Conservation (phyloP, 2,888 invertebrate genomes). For the Microdon myrmicae region DNA sequence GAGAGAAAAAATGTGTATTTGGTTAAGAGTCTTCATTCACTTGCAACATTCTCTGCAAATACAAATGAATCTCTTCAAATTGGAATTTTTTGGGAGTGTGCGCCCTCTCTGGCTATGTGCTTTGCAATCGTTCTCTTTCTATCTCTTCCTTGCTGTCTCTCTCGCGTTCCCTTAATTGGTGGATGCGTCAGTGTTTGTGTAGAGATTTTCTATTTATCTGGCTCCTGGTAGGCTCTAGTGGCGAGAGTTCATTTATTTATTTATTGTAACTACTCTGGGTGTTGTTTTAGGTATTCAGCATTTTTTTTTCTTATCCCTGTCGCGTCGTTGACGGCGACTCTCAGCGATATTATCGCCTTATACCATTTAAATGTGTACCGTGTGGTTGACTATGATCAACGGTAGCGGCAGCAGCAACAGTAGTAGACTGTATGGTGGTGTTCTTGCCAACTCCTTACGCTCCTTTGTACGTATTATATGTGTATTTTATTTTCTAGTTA, state of each 20-base stretch:
- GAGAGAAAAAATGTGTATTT: no score
- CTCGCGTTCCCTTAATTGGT: no score
- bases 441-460: constrained; percentile 16
- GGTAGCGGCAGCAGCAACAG: no score
- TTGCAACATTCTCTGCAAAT: no score
- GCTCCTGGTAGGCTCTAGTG: constrained; percentile 21
- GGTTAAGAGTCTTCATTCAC: no score
- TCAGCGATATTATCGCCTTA: constrained; percentile 10
- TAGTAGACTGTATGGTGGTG: constrained; percentile 33
- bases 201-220: constrained; percentile 5
- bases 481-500: constrained; percentile 31
- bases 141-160: no score
- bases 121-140: no score
- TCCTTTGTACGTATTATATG: constrained; percentile 38
- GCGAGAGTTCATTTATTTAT: constrained; percentile 35
- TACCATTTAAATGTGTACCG: constrained; percentile 13
- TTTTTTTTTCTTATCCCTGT: constrained; percentile 15
- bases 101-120: no score
- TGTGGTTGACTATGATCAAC: no score
- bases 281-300: no score
- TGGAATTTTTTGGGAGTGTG: no score
- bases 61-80: no score
- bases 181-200: neutral
- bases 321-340: constrained; percentile 7
- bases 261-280: constrained; percentile 23